These are phyloP conservation scores for Stegostoma tigrinum DNA, from an alignment of 2,113 vertebrate species.

Conservation along the genomic window DNA sequence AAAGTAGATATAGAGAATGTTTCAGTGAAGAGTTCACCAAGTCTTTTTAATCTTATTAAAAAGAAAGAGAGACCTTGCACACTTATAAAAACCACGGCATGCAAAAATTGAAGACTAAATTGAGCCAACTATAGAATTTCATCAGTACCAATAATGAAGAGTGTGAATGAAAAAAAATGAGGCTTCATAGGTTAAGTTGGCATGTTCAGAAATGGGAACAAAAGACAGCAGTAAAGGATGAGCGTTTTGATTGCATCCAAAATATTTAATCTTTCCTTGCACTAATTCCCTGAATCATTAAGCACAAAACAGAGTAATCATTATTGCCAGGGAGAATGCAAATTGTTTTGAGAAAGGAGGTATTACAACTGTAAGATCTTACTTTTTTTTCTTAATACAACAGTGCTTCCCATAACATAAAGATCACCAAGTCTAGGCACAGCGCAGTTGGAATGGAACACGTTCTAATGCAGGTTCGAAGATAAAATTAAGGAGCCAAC, in stretches of 20 bases:
- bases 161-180: background rate
- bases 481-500: background rate
- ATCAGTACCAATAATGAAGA: background rate
- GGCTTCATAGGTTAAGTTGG: background rate
- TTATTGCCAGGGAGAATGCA: background rate
- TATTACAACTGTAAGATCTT: background rate
- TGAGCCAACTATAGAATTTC: background rate
- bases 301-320: background rate
- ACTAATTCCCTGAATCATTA: background rate
- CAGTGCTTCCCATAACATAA: background rate
- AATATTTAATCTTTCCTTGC: background rate
- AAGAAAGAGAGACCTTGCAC: background rate
- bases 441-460: background rate
- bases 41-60: background rate
- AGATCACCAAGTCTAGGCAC: background rate
- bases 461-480: background rate
- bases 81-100: background rate
- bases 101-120: background rate
- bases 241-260: background rate
- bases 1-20: background rate
- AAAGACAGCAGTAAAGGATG: background rate
- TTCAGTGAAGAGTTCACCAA: background rate
- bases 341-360: background rate
- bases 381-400: background rate
- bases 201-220: background rate